phyloP scores from a whole-genome alignment of 1,140 invertebrate species.

The Hycleus cichorii region DNA sequence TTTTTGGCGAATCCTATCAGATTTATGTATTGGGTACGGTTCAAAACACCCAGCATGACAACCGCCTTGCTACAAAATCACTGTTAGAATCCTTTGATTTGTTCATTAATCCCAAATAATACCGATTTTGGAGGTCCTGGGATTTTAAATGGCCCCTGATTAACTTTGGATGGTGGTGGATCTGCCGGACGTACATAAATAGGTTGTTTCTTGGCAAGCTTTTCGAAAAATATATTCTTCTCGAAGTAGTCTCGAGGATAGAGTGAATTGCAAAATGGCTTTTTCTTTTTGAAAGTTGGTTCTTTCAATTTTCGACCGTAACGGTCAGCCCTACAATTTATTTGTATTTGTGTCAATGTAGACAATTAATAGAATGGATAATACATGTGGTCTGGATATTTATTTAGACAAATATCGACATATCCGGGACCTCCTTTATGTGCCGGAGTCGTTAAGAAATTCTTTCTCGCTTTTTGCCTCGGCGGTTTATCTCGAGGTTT shows the following conservation, averaged over 20 bases:
- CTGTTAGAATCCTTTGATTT: constrained; percentile 2
- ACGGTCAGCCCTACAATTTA: constrained; percentile 22
- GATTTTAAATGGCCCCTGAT: constrained; percentile 18
- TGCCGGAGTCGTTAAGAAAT: constrained; percentile 29
- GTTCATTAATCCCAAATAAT: constrained; percentile 3
- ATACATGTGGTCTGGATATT: constrained; percentile 37
- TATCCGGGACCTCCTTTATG: constrained; percentile 39
- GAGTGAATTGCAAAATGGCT: not conserved
- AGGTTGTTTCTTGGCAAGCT: constrained; percentile 20
- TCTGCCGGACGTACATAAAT: constrained; percentile 27
- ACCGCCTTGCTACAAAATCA: constrained; percentile 30
- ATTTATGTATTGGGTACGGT: constrained; percentile 31
- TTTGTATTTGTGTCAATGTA: not conserved
- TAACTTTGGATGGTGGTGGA: constrained; percentile 17
- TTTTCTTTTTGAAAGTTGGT: too few species aligned
- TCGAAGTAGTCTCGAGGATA: constrained; percentile 31
- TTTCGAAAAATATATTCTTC: constrained; percentile 27
- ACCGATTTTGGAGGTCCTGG: constrained; percentile 35
- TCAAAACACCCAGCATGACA: constrained; percentile 35
- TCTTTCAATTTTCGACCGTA: constrained; percentile 28
- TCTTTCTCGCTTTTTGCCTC: constrained; percentile 6
- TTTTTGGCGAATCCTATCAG: constrained; percentile 18
- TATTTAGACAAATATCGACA: constrained; percentile 34
- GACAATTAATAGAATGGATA: not conserved
- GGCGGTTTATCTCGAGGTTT: constrained; percentile 14